Conservation (phyloP, 2,888 invertebrate species). For the Acrocyrtus sp. region DNA sequence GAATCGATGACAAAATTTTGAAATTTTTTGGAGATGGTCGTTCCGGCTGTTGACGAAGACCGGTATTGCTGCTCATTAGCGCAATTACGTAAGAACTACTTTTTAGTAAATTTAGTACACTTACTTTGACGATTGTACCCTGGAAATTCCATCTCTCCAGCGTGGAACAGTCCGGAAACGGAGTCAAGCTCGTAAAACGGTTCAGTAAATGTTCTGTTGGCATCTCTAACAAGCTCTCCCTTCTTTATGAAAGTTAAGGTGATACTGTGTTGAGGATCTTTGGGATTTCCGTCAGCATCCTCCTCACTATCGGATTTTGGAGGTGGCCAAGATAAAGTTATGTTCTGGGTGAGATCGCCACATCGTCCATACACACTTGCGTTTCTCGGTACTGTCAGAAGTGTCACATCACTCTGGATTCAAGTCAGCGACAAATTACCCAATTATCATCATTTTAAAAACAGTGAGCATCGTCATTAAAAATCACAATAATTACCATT, state of each 20-base stretch:
- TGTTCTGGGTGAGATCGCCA: conserved; percentile 21
- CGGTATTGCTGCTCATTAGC: no score
- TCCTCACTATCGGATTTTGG: conserved; percentile 5
- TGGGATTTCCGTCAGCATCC: conserved; percentile 19
- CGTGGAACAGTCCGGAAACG: conserved; percentile 28
- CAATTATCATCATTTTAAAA: no score
- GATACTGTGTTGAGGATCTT: conserved; percentile 17
- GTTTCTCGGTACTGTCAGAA: conserved; percentile 27
- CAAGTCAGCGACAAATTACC: not conserved
- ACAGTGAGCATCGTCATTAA: no score
- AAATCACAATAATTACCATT: conserved; percentile 10
- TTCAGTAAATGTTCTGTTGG: conserved; percentile 16
- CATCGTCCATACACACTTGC: conserved; percentile 34
- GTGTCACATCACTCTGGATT: conserved; percentile 21
- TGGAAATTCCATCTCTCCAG: conserved; percentile 39
- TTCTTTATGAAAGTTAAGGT: conserved; percentile 18
- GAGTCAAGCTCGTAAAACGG: conserved; percentile 35
- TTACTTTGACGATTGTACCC: conserved; percentile 25
- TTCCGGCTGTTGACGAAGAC: no score
- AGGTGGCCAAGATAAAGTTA: conserved; percentile 32
- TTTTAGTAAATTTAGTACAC: no score
- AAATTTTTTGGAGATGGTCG: no score
- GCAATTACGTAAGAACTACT: no score
- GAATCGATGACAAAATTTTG: not conserved
- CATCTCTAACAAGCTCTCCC: conserved; percentile 11